Evolutionary conservation across 2,113 vertebrate species (phyloP).

Genomic region (Gadus chalcogrammus): DNA sequence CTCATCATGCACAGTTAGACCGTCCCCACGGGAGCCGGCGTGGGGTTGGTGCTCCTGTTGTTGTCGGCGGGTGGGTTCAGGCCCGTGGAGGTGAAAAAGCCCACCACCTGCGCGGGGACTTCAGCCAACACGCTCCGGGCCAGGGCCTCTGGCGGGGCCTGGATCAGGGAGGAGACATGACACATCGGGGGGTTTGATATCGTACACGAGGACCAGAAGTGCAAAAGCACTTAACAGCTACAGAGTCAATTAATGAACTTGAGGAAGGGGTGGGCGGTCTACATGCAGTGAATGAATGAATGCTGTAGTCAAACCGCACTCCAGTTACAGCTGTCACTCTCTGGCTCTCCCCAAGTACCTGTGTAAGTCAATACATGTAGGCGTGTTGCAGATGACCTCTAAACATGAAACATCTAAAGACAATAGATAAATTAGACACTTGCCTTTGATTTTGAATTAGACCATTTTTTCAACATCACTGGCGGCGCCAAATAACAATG

Average conservation of each 20-base stretch:
- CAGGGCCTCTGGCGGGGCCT: conserved; percentile 66
- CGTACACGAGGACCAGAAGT: not conserved
- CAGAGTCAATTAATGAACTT: no score
- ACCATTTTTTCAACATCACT: no score
- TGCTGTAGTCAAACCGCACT: not conserved
- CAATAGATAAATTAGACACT: no score
- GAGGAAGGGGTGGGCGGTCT: not conserved
- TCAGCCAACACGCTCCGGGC: conserved; percentile 73
- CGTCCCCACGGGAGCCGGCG: conserved; percentile 26
- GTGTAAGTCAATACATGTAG: no score
- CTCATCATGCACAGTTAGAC: conserved; percentile 12
- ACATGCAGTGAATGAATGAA: no score
- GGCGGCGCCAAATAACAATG: no score
- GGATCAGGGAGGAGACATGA: not conserved
- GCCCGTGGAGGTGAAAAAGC: conserved; percentile 65
- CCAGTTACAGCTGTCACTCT: not conserved
- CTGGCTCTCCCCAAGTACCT: no score
- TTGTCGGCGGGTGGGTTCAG: conserved; percentile 53
- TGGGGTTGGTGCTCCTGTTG: conserved; percentile 14
- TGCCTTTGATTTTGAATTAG: no score
- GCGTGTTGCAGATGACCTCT: no score
- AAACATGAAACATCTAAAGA: no score
- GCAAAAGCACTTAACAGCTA: not conserved
- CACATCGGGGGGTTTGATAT: not conserved
- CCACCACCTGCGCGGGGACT: conserved; percentile 69